phyloP scores from a whole-genome alignment of 1,140 invertebrate genomes.

The Lasaia peninsularis region DNA sequence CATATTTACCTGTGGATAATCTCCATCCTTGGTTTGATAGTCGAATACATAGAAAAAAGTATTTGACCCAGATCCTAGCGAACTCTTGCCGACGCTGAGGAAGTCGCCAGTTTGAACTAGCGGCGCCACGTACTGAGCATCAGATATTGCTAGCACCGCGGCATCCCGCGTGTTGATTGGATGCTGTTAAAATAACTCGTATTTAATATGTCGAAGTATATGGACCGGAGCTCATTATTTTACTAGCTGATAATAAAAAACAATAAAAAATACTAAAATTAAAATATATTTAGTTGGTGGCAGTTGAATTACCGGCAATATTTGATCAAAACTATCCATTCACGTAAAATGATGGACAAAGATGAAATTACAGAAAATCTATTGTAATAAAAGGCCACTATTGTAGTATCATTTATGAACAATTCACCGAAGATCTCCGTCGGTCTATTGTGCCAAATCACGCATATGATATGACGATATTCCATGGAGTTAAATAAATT shows the following conservation, averaged over 20 bases:
- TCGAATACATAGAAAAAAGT: conserved; percentile 96
- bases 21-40: conserved; percentile 94
- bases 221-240: too few species aligned
- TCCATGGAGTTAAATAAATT: neutral
- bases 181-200: conserved; percentile 78
- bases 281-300: too few species aligned
- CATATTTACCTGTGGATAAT: conserved; percentile 87
- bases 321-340: too few species aligned
- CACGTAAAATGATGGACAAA: too few species aligned
- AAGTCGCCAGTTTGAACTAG: conserved; percentile 90
- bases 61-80: conserved; percentile 79
- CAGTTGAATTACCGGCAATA: too few species aligned
- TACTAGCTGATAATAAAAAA: too few species aligned
- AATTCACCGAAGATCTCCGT: neutral
- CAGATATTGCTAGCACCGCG: conserved; percentile 93
- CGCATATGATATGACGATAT: neutral
- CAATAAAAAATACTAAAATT: too few species aligned
- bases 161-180: conserved; percentile 95
- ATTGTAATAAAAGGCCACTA: neutral
- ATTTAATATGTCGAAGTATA: neutral
- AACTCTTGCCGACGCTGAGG: conserved; percentile 78
- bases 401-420: too few species aligned
- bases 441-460: conserved; percentile 5
- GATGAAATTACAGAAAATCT: neutral
- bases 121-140: conserved; percentile 93